phyloP scores from a whole-genome alignment of 2,113 vertebrate genomes.

The Pelvicachromis taeniatus region DNA sequence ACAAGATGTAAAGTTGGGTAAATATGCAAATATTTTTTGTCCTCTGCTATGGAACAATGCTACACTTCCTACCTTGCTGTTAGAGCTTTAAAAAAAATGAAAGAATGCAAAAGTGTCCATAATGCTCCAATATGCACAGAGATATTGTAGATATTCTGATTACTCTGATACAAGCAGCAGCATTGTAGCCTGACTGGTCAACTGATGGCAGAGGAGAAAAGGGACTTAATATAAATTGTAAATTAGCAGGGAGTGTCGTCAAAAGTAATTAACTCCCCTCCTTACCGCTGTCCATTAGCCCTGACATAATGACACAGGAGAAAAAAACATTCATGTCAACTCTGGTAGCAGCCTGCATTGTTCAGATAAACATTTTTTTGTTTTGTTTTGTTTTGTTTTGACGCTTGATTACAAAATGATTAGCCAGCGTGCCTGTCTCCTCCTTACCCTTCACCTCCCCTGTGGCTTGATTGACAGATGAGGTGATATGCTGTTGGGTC shows the following conservation, averaged over 20 bases:
- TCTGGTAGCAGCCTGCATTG: constrained; percentile 85
- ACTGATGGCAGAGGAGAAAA: constrained; percentile 83
- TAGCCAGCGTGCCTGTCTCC: constrained; percentile 71
- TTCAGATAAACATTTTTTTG: constrained; percentile 92
- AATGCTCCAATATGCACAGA: constrained; percentile 70
- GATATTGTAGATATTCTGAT: constrained; percentile 79
- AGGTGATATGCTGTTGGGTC: constrained; percentile 56
- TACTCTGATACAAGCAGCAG: constrained; percentile 32
- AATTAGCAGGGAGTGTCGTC: constrained; percentile 92
- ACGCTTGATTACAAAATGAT: constrained; percentile 91
- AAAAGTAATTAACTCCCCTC: constrained; percentile 93
- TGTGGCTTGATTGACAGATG: constrained; percentile 67
- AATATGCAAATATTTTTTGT: background rate
- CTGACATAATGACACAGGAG: constrained; percentile 86
- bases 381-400: constrained; percentile 71
- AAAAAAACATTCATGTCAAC: constrained; percentile 85
- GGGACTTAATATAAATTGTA: constrained; percentile 85
- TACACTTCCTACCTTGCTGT: background rate
- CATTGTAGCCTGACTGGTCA: constrained; percentile 76
- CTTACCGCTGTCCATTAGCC: constrained; percentile 86
- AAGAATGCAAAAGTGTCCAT: constrained; percentile 57
- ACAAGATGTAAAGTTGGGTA: background rate
- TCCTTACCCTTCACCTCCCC: constrained; percentile 67
- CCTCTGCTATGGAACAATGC: background rate
- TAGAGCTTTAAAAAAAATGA: background rate